Conservation (phyloP, 1,140 invertebrate species). For the Protaetia brevitarsis region DNA sequence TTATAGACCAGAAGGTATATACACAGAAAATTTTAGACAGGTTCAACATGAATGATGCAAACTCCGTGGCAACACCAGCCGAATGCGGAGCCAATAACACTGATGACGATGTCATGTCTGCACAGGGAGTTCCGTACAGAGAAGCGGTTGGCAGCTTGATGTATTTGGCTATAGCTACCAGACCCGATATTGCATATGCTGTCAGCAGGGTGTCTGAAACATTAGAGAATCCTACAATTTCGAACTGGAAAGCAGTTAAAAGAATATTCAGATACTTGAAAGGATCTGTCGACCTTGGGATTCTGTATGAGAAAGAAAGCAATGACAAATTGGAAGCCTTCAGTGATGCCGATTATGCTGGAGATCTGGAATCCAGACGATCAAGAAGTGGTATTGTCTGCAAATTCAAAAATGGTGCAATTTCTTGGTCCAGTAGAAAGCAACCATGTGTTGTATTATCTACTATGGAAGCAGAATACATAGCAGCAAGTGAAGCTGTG, state of each 20-base stretch:
- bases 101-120: background rate
- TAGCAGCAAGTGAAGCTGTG: conserved; percentile 35
- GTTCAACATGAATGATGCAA: no score
- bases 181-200: conserved; percentile 49
- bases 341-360: conserved; percentile 46
- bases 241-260: conserved; percentile 44
- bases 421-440: conserved; percentile 39
- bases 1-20: no score
- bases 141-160: conserved; percentile 47
- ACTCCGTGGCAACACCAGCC: background rate
- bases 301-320: conserved; percentile 25
- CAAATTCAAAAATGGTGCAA: conserved; percentile 36
- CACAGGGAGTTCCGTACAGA: conserved; percentile 35
- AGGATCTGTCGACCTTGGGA: conserved; percentile 43
- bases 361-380: conserved; percentile 37
- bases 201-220: conserved; percentile 42
- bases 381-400: conserved; percentile 46
- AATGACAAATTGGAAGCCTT: conserved; percentile 30
- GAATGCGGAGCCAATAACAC: conserved; percentile 13
- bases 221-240: conserved; percentile 30
- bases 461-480: conserved; percentile 46
- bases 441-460: conserved; percentile 41
- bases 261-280: conserved; percentile 49
- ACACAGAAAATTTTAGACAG: no score
- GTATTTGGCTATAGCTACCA: conserved; percentile 40